These are phyloP conservation scores for Sinocyclocheilus maitianheensis DNA, from an alignment of 2,113 vertebrate species.

Conservation along the genomic window DNA sequence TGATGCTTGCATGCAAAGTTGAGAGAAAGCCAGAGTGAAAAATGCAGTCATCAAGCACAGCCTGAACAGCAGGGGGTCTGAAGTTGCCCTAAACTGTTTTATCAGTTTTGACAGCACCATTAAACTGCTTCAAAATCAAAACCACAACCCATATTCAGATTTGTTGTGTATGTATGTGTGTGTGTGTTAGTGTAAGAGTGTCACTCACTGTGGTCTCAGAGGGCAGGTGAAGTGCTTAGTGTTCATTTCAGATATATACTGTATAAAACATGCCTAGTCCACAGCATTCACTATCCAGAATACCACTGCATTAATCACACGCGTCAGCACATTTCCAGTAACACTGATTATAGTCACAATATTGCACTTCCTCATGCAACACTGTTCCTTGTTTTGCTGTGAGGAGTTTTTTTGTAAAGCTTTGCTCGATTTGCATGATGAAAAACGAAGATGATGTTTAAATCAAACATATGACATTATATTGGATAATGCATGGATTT, in stretches of 20 bases:
- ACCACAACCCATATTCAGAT: slow-evolving; percentile 13
- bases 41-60: background rate
- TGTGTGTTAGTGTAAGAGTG: background rate
- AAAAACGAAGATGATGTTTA: slow-evolving; percentile 7
- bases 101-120: slow-evolving; percentile 16
- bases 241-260: background rate
- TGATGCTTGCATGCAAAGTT: background rate
- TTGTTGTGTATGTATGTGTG: slow-evolving; percentile 1
- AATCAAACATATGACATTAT: background rate
- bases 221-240: slow-evolving; percentile 28
- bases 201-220: slow-evolving; percentile 13
- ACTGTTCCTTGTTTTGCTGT: background rate
- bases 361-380: background rate
- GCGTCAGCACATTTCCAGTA: slow-evolving; percentile 38
- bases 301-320: slow-evolving; percentile 37
- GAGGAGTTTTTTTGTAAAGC: background rate
- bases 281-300: slow-evolving; percentile 10
- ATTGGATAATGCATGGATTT: background rate
- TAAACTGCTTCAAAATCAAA: background rate
- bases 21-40: background rate
- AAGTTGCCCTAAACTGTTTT: slow-evolving; percentile 12
- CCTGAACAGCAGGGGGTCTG: background rate
- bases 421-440: background rate
- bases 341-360: slow-evolving; percentile 17
- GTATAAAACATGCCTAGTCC: slow-evolving; percentile 24